Evolutionary conservation across 64 coral and sea anemone genomes (phyloP), one percentile per base, ranked within the genome.

Genomic region (Actinia equina): DNA sequence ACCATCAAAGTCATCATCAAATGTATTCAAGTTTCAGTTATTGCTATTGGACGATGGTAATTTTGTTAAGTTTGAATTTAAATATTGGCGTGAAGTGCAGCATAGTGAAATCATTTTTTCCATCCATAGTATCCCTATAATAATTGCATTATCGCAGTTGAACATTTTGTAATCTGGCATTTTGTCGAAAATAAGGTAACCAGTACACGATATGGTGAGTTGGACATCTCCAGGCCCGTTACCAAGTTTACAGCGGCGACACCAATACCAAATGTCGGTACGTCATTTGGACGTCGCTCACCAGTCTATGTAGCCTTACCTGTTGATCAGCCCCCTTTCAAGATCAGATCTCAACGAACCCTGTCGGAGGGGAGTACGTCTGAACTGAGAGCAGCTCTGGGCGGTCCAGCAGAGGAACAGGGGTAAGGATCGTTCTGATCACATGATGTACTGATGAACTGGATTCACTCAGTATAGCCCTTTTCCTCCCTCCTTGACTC

Each of bases 251-350:
- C 30, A 0, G 61, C 79, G 10, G 37, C 57, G 26, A 49, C 79
- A 54, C 60, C 59, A 2, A 44, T 83, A 25, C 44, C 80, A 67
- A 89, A 77, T n/a, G 62, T 45, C n/a, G 71, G 83, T 67, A 16
- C 43, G 12, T 58, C 79, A 20, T 16, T 89, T 52, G 88, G 88
- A 37, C 88, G 79, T 27, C 88, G 83, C 4, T 89, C 88, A 17
- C 88, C 88, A 4, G 88, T 89, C 12, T 83, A 83, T 22, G 79
- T 89, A 18, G 88, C 88, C 2, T 79, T 89, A 27, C 88, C 88
- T 55, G 79, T 83, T 44, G 79, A 89, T 44, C 49, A 65, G 44
- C 82, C 82, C 4, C 63, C 89, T 8, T 52, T 74, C 19, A 84
- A 85, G 3, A 11, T 90, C 13, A 90, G 69, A 69, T 15, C 77